Evolutionary conservation across 2,888 invertebrate species (phyloP).

Genomic region (Leptinotarsa haldemani): DNA sequence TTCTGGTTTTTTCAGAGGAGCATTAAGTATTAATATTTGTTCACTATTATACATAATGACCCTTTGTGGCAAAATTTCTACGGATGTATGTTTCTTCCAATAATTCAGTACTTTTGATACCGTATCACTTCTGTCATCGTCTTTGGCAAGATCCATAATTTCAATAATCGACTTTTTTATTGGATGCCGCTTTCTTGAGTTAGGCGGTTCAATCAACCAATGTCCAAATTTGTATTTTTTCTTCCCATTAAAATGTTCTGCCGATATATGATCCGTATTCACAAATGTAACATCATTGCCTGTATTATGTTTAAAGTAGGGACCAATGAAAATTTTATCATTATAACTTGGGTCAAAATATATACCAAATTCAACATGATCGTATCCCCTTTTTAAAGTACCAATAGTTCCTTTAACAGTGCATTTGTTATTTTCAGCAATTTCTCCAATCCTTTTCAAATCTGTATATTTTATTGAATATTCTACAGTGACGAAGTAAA

Average conservation of each 20-base stretch:
- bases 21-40: constrained; percentile 39
- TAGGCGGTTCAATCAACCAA: constrained; percentile 47
- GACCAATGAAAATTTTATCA: constrained; percentile 63
- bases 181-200: neutral
- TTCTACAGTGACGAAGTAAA: constrained; percentile 67
- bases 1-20: constrained; percentile 40
- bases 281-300: constrained; percentile 58
- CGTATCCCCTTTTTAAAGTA: constrained; percentile 48
- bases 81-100: neutral
- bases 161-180: neutral
- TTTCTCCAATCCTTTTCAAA: constrained; percentile 67
- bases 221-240: constrained; percentile 42
- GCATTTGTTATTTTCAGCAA: constrained; percentile 66
- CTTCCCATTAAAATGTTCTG: constrained; percentile 55
- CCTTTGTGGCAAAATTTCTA: constrained; percentile 10
- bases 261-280: constrained; percentile 56
- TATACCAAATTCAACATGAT: constrained; percentile 59
- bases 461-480: constrained; percentile 68
- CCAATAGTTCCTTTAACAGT: constrained; percentile 65
- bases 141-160: constrained; percentile 46
- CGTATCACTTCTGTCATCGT: neutral
- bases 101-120: neutral
- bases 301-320: constrained; percentile 52
- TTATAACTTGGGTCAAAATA: constrained; percentile 58
- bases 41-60: constrained; percentile 37